Evolutionary conservation across 2,888 invertebrate genomes (phyloP), one percentile per base, ranked within the genome.

Genomic region (Incurvaria masculella): DNA sequence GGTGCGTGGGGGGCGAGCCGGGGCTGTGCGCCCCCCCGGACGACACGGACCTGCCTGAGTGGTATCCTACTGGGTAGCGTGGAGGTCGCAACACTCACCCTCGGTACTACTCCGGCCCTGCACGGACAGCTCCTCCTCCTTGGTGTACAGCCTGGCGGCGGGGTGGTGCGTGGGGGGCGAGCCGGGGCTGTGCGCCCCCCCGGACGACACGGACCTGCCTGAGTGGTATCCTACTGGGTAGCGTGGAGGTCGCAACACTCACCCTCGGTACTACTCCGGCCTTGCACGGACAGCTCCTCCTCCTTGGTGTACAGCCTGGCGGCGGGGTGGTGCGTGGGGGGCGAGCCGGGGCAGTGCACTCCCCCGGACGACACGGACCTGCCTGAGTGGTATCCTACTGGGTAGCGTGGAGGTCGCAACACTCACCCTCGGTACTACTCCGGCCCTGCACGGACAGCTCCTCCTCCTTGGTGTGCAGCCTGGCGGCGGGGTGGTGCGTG

Each of bases 81-180:
- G 16, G 46, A 10, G 8, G n/a, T n/a, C 2, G n/a, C 14, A 26
- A 1, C 6, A 59, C 56, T 60, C 51, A 82, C 82, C 83, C 61
- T 83, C 83, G 10, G 82, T 80, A 63, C 82, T 83, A 65, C 81
- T 79, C 56, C 83, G 75, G 33, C 81, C 82, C 61, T 82, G 83
- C 57, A 81, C 69, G 53, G 82, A 81, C 54, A 82, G 79, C 56
- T 83, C 83, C 63, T 85, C 85, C 67, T 85, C 85, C 66, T 85
- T 84, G 62, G 84, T 76, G 51, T 82, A 79, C 66, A 73, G 66
- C 50, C 75, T 66, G 55, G 59, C 41, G 49, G 55, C 59, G 49
- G 49, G 56, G 52, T 33, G 51, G 56, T 63, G 44, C 56, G 60
- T 59, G 58, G 62, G 52, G 59, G 60, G 62, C 14, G 45, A 42